Percentiles rank a stretch among this genome's conserved stretches.
phyloP scores from a whole-genome alignment of 1,140 invertebrate genomes.

The Atta cephalotes region DNA sequence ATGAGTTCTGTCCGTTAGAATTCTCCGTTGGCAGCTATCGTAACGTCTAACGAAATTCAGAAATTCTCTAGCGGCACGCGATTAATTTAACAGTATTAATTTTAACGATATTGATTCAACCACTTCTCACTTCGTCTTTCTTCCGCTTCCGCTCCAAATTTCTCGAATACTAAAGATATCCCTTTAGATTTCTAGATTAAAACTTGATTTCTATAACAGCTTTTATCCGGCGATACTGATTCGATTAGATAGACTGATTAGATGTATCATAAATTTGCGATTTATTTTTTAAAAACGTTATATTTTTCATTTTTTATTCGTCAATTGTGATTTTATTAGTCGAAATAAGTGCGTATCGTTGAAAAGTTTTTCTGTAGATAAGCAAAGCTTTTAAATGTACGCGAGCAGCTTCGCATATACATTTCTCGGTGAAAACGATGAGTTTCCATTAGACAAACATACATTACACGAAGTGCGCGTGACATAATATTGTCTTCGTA shows the following conservation, averaged over 20 bases:
- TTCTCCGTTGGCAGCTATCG: constrained; percentile 39
- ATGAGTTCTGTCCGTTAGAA: constrained; percentile 45
- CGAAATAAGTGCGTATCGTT: neutral
- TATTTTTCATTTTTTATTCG: neutral
- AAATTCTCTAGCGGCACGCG: neutral
- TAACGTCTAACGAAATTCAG: constrained; percentile 38
- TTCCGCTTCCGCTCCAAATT: neutral
- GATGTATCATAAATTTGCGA: neutral
- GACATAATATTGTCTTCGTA: neutral
- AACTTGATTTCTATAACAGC: neutral
- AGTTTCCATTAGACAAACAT: constrained; percentile 17
- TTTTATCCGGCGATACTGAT: neutral
- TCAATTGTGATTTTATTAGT: constrained; percentile 12
- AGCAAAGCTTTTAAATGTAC: constrained; percentile 25
- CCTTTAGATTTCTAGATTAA: neutral
- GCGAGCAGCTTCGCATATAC: neutral
- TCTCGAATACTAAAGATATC: neutral
- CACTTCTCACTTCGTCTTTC: neutral
- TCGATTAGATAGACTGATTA: neutral
- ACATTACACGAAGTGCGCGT: neutral
- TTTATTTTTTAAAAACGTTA: neutral
- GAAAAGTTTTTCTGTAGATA: neutral
- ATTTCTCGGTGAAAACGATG: constrained; percentile 36
- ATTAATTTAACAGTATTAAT: constrained; percentile 48
- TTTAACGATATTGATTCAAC: constrained; percentile 24